Evolutionary conservation across 2,888 invertebrate species (phyloP), one percentile per base, ranked within the genome.

Genomic region (Conomelus anceps): DNA sequence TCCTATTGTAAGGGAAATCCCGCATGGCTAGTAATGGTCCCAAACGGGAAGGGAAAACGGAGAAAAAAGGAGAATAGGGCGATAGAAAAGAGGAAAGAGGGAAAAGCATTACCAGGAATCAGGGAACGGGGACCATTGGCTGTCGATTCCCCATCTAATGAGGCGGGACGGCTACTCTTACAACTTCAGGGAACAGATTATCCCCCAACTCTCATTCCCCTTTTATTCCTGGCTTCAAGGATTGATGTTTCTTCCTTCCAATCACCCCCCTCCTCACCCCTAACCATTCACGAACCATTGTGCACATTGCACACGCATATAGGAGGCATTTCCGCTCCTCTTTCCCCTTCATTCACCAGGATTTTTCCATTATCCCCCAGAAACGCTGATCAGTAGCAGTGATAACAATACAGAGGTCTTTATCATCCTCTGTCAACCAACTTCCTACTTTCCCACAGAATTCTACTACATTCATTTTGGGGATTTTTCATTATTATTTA

Each of bases 211-310:
- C 89, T 85, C 84, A 84, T 85, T 26, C n/a, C 86, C 17, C 34
- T 41, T 34, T 86, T 89, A 24, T 89, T 85, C 89, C 22, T 85
- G 23, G 85, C 89, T 89, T 86, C 89, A 17, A 20, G 85, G 26
- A 22, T 24, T 26, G 22, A 89, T 89, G 26, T 86, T 84, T 89
- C 85, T 24, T 85, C 24, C 23, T 85, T 85, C n/a, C 85, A 1
- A 17, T 85, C 23, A 17, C 23, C 23, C 85, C n/a, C 85, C 1
- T 41, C 41, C 7, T 41, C 41, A 3, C 17, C 41, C 41, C 3
- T n/a, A 13, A n/a, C 63, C 63, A 0, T 1, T 63, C n/a, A 63
- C 63, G 63, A 63, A 20, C 63, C 63, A 63, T 63, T 63, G 63
- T 63, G 63, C 63, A n/a, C 63, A 63, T 63, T 63, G n/a, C 20